A percentile compares a stretch with the other conserved stretches of the same genome.
Conservation (phyloP, 2,888 invertebrate genomes). For the Ennomos fuscantarius region DNA sequence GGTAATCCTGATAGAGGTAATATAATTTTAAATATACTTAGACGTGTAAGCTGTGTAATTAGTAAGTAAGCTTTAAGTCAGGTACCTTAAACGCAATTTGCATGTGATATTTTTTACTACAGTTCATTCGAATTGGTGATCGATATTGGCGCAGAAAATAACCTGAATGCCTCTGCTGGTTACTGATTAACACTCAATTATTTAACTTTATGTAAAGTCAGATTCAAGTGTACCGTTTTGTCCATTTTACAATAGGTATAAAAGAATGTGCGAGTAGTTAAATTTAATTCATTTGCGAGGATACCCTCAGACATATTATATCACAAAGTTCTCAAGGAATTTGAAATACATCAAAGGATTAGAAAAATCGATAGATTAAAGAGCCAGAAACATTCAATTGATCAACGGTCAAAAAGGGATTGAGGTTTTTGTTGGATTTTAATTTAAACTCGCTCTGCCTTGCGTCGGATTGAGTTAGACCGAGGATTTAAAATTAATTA, state of each 20-base stretch:
- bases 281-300: neutral
- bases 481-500: conserved; percentile 44
- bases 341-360: conserved; percentile 64
- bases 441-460: conserved; percentile 70
- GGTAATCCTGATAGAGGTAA: conserved; percentile 47
- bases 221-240: no score
- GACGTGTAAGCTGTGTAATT: conserved; percentile 4
- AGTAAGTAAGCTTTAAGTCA: neutral
- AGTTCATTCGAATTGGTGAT: no score
- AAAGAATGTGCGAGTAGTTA: no score
- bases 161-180: no score
- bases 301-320: conserved; percentile 21
- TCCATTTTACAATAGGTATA: no score
- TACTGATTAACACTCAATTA: no score
- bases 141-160: no score
- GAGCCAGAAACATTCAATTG: conserved; percentile 70
- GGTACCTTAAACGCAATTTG: no score
- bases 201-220: no score
- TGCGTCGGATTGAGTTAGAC: conserved; percentile 42
- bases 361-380: conserved; percentile 68
- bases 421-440: conserved; percentile 72
- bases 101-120: no score
- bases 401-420: conserved; percentile 67
- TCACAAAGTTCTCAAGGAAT: conserved; percentile 16
- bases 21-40: conserved; percentile 35